Percentiles rank a stretch among this genome's conserved stretches.
phyloP scores from a whole-genome alignment of 1,140 invertebrate species.

The Drosophila lowei region DNA sequence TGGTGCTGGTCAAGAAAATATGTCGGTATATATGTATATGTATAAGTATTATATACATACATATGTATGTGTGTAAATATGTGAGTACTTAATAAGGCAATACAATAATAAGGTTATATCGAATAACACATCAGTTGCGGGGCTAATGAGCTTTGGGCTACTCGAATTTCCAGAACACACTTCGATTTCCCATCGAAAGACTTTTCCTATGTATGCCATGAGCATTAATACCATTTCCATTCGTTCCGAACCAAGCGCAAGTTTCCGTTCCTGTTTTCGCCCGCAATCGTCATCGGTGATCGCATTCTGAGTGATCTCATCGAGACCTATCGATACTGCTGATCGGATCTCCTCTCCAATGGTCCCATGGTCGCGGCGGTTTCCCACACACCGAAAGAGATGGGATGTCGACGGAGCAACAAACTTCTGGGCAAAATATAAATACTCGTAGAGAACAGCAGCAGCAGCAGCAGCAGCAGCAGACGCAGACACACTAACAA shows the following conservation, averaged over 20 bases:
- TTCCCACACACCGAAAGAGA: conserved; percentile 32
- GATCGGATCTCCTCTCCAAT: conserved; percentile 18
- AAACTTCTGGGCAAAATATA: conserved; percentile 45
- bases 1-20: neutral
- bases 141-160: conserved; percentile 31
- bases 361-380: conserved; percentile 27
- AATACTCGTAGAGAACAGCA: neutral
- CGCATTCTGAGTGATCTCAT: conserved; percentile 41
- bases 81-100: too few relatives aligned
- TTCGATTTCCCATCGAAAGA: conserved; percentile 9
- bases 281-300: conserved; percentile 28
- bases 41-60: too few relatives aligned
- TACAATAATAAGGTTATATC: neutral
- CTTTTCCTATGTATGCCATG: neutral
- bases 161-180: conserved; percentile 26
- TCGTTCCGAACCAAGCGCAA: conserved; percentile 14
- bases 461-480: too few relatives aligned
- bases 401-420: conserved; percentile 30
- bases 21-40: too few relatives aligned
- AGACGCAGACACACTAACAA: conserved; percentile 15
- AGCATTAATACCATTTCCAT: neutral
- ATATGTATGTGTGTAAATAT: too few relatives aligned
- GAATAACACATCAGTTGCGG: conserved; percentile 9
- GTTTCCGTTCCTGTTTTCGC: neutral
- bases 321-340: conserved; percentile 21